Percentiles rank a stretch among this genome's conserved stretches.
Conservation (phyloP, 2,797 vertebrate species). For the Babyrousa celebensis region DNA sequence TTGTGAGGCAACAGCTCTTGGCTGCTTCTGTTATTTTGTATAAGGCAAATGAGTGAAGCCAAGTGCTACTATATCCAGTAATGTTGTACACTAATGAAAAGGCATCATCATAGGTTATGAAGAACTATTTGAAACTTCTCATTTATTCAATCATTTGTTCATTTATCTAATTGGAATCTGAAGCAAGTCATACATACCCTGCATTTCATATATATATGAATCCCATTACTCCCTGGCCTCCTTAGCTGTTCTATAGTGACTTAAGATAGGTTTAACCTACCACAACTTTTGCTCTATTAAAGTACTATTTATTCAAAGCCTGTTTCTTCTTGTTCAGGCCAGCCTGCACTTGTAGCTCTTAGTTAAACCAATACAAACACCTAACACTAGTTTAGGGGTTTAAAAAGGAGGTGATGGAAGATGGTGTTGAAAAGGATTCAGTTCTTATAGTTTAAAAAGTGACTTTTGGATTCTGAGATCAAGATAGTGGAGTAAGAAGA, state of each 20-base stretch:
- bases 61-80: not conserved
- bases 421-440: not conserved
- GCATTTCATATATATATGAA: not conserved
- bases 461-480: not conserved
- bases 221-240: not conserved
- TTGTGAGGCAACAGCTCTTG: not conserved
- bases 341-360: not conserved
- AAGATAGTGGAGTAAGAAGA: not conserved
- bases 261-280: constrained; percentile 27
- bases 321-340: not conserved
- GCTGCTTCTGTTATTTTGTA: not conserved
- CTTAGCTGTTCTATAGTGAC: not conserved
- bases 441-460: constrained; percentile 39
- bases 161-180: constrained; percentile 4
- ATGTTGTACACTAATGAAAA: not conserved
- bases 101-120: not conserved
- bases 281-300: not conserved
- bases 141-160: not conserved
- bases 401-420: not conserved
- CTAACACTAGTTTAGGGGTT: not conserved
- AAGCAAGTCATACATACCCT: not conserved
- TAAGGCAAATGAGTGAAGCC: not conserved
- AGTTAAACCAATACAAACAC: constrained; percentile 18
- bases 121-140: not conserved
- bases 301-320: not conserved